Base-by-base conservation (phyloP, 2,113 vertebrate genomes). In the Ibidorhyncha struthersii region DNA sequence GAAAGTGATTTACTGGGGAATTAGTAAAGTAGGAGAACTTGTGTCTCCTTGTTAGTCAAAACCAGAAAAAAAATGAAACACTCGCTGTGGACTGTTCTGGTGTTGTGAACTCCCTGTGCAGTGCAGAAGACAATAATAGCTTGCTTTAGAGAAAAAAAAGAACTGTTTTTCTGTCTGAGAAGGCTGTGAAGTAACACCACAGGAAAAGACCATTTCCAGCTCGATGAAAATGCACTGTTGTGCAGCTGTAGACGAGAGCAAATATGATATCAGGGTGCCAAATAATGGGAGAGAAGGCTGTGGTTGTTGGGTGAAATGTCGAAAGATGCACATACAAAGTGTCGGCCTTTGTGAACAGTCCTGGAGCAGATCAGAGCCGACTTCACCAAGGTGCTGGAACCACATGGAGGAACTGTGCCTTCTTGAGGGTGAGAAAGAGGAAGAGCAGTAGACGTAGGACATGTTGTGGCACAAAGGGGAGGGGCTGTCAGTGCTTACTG, bases 231-330 rank as follows among this genome's bases (percentile, higher is more conserved):
- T 0, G 1, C 21, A 3, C 36, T 32, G 47, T 62, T 62, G 72
- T 27, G 62, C 62, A 14, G 43, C 69, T 21, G 5, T 12, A 47
- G 29, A 5, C 0, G 6, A 45, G 49, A 49, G 72, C 12, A 17
- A 18, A 17, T 12, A 5, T 3, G 18, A 1, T 9, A 18, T 13
- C 19, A 19, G 36, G 18, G 32, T 50, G 59, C 45, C 52, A 14
- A 6, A 14, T 32, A 8, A 36, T 1, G 22, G 49, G 56, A 15
- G 55, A 20, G 50, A 11, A 7, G 23, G 20, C 26, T 13, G 14
- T 1, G 5, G 25, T 6, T 8, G 8, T 4, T 4, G 41, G 12
- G 11, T 30, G 72, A 30, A 12, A 16, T 3, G 4, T 16, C 55
- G 40, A 2, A 45, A 55, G 61, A 34, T 18, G 9, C 14, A 2